Percentiles rank a stretch among this genome's conserved stretches.
phyloP scores from a whole-genome alignment of 64 coral and sea anemone species.

The Stichodactyla mertensii region DNA sequence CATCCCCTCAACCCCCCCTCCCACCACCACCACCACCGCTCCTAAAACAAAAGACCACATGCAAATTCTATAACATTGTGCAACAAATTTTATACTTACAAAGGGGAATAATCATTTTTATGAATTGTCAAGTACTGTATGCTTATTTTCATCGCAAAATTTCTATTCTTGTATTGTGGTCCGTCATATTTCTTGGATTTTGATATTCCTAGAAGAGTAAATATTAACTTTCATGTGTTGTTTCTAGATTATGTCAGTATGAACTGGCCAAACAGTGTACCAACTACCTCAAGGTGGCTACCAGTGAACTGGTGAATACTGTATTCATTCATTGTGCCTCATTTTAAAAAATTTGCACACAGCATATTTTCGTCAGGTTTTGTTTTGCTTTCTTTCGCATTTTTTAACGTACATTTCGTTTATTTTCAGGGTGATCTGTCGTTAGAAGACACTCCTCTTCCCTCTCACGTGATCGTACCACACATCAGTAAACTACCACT shows the following conservation, averaged over 20 bases:
- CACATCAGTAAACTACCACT: conserved; percentile 56
- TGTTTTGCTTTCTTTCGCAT: not conserved
- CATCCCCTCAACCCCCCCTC: no score
- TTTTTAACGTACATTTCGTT: not conserved
- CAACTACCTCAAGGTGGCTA: conserved; percentile 85
- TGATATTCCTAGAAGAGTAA: not conserved
- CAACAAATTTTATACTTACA: no score
- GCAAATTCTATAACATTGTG: no score
- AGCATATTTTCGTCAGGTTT: no score
- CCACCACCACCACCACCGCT: no score
- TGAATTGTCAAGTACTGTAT: no score
- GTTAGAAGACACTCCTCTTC: conserved; percentile 35
- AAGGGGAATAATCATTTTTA: no score
- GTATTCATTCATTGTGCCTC: not conserved
- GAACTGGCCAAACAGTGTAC: conserved; percentile 95
- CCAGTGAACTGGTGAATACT: conserved; percentile 84
- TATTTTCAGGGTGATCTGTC: conserved; percentile 25
- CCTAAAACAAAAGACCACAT: no score
- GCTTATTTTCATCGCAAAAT: no score
- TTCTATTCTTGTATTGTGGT: no score
- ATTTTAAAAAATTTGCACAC: no score
- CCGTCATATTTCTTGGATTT: no score
- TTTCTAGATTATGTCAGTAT: conserved; percentile 85
- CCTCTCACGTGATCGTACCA: conserved; percentile 45
- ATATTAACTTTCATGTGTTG: not conserved